Base-by-base conservation (phyloP, 2,888 invertebrate genomes). In the Drosophila algonquin region DNA sequence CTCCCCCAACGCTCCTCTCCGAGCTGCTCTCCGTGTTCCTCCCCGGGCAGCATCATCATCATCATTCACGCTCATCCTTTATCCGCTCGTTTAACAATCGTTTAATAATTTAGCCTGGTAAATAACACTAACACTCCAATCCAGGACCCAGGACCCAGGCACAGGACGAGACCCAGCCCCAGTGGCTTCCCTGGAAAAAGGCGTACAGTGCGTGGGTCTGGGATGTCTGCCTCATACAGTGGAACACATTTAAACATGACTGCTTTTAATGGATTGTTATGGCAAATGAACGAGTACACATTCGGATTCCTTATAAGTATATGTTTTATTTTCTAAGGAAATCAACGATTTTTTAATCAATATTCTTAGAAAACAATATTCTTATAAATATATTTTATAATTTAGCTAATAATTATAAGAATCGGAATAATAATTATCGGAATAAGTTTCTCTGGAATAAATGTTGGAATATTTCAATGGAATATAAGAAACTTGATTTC, bases 101-200 rank as follows among this genome's bases (percentile, higher is more conserved):
- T 89, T 89, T 90, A 89, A 90, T 89, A 90, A 89, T 89, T 89
- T 89, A 88, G 90, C 84, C 89, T 89, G 89, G 89, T 90, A 90
- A 89, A 89, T 89, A 89, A 90, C 90, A 90, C 89, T 84, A 69
- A 70, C 70, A 69, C 67, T 67, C 65, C 65, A 67, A 50, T 69
- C 58, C 65, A 70, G 40, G 58, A 45, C 75, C 52, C 58, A 65
- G 57, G 35, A 32, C 32, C 57, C 79, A 73, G 76, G 44, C 77
- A 46, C 58, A 69, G 40, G 69, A 44, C 57, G 77, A 75, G 76
- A 32, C 77, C 48, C 58, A 65, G 57, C 53, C 40, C 35, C 40
- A 14, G 40, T 6, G 67, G 52, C 65, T 40, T 21, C 24, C 58
- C 55, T 58, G 61, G 54, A 50, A 53, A n/a, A 45, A 55, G 35